Base-by-base conservation (phyloP, 2,888 invertebrate species). In the Drosophila infuscata region DNA sequence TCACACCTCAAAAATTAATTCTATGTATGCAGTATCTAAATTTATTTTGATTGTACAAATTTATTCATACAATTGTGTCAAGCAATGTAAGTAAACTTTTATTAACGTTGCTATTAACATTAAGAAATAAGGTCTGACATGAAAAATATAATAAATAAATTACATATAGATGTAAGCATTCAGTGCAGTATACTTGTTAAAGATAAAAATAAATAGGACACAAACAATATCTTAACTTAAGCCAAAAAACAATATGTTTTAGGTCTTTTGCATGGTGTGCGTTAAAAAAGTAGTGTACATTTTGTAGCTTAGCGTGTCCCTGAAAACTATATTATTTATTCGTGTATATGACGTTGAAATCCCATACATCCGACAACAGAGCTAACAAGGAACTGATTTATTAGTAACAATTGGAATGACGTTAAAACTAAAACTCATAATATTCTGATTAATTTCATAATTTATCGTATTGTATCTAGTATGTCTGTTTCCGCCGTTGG, bases 121-220 rank as follows among this genome's bases (percentile, higher is more conserved):
- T 15, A 51, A 12, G 12, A 62, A 51, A 25, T 32, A 15, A 17
- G 46, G 20, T 43, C 53, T 58, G 15, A 20, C 17, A 63, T n/a
- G 43, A 35, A 12, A 52, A 52, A 30, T 3, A 52, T n/a, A 25
- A 30, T 0, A 48, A n/a, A 5, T 30, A 9, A 43, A n/a, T 20
- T 0, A 49, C n/a, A n/a, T 33, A 17, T n/a, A 53, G 15, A n/a
- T 38, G 25, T 35, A 30, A 17, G n/a, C 20, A 49, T n/a, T 33
- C 33, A 59, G 46, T 48, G 35, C 36, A 58, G 35, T 20, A 30
- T 25, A 25, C 25, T 29, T 35, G 38, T 29, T 49, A 33, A 64
- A 29, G 5, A 36, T 38, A 38, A 9, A 41, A 15, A 46, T 46
- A 29, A 32, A 0, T 30, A n/a, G 1, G 43, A 35, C 33, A 17